A percentile compares a stretch with the other conserved stretches of the same genome.
These are phyloP conservation scores for Natrix natrix DNA, from an alignment of 2,797 vertebrate species.

Conservation along the genomic window DNA sequence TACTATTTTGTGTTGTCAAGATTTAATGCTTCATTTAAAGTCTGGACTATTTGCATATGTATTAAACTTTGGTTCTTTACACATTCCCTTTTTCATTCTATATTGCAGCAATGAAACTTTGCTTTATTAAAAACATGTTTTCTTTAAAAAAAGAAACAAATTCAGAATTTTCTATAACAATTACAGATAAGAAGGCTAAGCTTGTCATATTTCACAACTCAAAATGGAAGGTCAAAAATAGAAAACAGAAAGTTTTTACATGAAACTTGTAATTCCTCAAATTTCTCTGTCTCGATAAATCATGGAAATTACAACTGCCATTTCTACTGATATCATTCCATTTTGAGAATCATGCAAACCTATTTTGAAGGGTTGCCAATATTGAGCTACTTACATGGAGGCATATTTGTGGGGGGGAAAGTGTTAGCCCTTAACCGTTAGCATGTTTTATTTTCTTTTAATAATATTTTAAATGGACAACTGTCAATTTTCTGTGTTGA, in stretches of 20 bases:
- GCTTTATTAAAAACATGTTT: neutral
- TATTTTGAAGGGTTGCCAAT: neutral
- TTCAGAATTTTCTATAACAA: neutral
- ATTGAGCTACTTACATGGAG: neutral
- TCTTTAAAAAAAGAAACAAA: neutral
- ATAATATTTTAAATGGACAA: neutral
- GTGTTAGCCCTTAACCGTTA: neutral
- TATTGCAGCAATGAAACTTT: neutral
- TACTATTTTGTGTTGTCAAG: neutral
- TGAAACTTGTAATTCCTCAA: neutral
- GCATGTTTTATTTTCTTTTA: neutral
- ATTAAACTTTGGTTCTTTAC: neutral
- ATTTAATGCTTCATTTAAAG: neutral
- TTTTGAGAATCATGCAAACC: neutral
- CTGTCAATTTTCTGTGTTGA: too few species aligned
- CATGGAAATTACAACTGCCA: neutral
- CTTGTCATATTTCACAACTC: neutral
- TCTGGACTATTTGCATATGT: neutral
- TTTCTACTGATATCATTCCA: neutral
- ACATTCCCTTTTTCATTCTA: neutral
- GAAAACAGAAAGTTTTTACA: neutral
- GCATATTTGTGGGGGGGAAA: neutral
- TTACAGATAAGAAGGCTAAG: neutral
- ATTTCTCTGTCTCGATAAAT: neutral
- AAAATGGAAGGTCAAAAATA: neutral